Evolutionary conservation across 2,888 invertebrate genomes (phyloP).

Genomic region (Drosophila antonietae): DNA sequence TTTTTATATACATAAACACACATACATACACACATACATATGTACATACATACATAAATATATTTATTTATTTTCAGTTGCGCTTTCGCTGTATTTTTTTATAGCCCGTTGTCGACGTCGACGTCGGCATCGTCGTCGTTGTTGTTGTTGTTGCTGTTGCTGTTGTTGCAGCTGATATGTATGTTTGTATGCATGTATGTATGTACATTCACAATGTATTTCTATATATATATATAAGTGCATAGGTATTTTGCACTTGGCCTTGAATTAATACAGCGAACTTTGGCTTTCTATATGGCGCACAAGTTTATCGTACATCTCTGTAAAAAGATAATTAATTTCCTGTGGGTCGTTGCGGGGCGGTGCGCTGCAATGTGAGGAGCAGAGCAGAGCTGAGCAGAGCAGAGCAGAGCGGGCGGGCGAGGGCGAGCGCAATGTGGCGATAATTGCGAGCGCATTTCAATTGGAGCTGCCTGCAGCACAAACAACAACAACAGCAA

Average conservation of each 20-base stretch:
- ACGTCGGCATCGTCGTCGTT: background rate
- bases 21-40: no score
- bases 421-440: background rate
- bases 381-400: background rate
- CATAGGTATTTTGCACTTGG: constrained; percentile 68
- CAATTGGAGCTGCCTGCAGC: constrained; percentile 67
- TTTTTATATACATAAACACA: background rate
- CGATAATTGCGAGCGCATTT: constrained; percentile 78
- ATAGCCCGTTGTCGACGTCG: background rate
- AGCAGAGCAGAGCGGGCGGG: background rate
- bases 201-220: background rate
- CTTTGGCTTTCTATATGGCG: constrained; percentile 79
- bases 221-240: constrained; percentile 22
- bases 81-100: constrained; percentile 45
- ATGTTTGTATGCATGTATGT: background rate
- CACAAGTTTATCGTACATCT: constrained; percentile 78
- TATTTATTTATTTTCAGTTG: constrained; percentile 33
- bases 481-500: constrained; percentile 26
- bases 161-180: background rate
- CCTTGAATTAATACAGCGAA: constrained; percentile 83
- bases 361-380: background rate
- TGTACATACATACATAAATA: no score
- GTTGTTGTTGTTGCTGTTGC: constrained; percentile 27
- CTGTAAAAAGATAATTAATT: constrained; percentile 78
- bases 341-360: constrained; percentile 38